Conservation (phyloP, 1,140 invertebrate genomes). For the Drosophila lowei region DNA sequence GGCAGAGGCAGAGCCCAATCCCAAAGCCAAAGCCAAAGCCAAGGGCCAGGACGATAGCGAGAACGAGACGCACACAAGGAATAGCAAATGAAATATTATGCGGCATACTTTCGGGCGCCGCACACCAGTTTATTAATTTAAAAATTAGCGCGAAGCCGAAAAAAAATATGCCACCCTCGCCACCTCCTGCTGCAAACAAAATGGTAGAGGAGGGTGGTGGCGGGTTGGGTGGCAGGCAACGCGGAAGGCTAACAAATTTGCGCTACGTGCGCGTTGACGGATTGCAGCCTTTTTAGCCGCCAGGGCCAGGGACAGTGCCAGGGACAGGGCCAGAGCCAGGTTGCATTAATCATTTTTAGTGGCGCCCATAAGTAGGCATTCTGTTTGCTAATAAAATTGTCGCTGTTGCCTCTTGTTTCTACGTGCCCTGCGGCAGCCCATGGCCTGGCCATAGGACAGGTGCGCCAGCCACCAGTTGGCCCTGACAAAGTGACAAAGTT, state of each 20-base stretch:
- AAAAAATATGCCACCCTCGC: slow-evolving; percentile 48
- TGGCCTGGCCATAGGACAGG: slow-evolving; percentile 30
- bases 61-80: slow-evolving; percentile 52
- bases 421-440: slow-evolving; percentile 56
- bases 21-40: not conserved
- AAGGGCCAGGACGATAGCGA: not conserved
- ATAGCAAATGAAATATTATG: slow-evolving; percentile 81
- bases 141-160: slow-evolving; percentile 63
- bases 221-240: not conserved
- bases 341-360: slow-evolving; percentile 82
- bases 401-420: slow-evolving; percentile 34
- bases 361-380: slow-evolving; percentile 78
- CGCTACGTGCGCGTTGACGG: slow-evolving; percentile 75
- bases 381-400: slow-evolving; percentile 78
- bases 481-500: slow-evolving; percentile 80
- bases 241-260: slow-evolving; percentile 62
- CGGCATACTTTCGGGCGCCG: slow-evolving; percentile 73
- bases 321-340: slow-evolving; percentile 18
- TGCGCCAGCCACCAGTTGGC: slow-evolving; percentile 56
- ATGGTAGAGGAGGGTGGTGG: slow-evolving; percentile 3
- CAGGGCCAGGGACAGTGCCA: slow-evolving; percentile 18
- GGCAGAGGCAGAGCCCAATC: not conserved
- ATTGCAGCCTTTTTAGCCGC: slow-evolving; percentile 76
- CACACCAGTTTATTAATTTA: slow-evolving; percentile 79
- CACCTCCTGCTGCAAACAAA: not conserved